Conservation (phyloP, 1,140 invertebrate species). For the Atopsyche davidsoni region DNA sequence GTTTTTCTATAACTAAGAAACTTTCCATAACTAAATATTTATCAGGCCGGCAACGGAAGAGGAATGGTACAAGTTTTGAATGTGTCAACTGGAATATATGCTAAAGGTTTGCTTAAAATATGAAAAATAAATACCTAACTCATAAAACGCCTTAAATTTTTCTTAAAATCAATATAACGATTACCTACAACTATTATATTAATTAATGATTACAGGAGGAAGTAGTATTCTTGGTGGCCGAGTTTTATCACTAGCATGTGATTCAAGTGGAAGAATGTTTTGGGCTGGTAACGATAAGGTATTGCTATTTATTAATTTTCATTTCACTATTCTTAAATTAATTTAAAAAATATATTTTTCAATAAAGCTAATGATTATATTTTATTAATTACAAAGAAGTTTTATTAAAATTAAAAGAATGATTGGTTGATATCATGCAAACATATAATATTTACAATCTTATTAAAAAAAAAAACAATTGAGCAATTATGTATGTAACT, state of each 20-base stretch:
- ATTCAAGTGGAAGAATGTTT: constrained; percentile 69
- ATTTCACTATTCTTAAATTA: background rate
- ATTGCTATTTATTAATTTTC: constrained; percentile 37
- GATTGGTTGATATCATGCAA: background rate
- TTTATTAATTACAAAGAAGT: background rate
- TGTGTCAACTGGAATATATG: constrained; percentile 80
- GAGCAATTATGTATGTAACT: too few species aligned
- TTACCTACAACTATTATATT: constrained; percentile 1
- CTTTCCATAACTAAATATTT: constrained; percentile 32
- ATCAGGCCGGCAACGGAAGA: constrained; percentile 67
- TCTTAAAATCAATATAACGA: constrained; percentile 2
- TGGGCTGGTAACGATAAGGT: constrained; percentile 82
- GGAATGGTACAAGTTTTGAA: constrained; percentile 76
- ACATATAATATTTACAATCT: constrained; percentile 1
- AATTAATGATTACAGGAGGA: constrained; percentile 48
- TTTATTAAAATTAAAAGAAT: background rate
- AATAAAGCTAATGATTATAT: too few species aligned
- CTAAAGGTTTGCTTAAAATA: too few species aligned
- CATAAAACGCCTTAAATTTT: background rate
- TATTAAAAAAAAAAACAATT: too few species aligned
- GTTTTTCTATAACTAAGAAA: background rate
- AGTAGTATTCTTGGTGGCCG: constrained; percentile 68
- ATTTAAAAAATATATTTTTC: too few species aligned
- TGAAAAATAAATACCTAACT: background rate
- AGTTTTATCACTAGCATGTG: constrained; percentile 69